Base-by-base conservation (phyloP, 1,140 invertebrate species). In the Zaprionus kolodkinae region DNA sequence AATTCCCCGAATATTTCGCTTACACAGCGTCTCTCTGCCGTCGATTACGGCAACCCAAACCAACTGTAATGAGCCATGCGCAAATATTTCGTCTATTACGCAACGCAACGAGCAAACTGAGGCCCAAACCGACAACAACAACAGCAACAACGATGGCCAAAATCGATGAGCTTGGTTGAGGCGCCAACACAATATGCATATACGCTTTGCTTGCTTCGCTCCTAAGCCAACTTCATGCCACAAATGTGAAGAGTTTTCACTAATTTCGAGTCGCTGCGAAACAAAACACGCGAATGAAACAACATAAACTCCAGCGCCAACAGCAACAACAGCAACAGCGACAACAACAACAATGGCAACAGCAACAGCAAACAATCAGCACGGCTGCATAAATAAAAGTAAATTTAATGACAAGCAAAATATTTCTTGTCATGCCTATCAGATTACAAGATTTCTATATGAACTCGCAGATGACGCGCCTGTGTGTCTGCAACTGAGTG, bases 351-450 rank as follows among this genome's bases (percentile, higher is more conserved):
- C 27, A 50, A 13, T 11, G 27, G n/a, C 12, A 35, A 63, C 25
- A 63, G 15, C 52, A 81, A 50, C 54, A 30, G 63, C 57, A 65
- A 72, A 72, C 83, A 82, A 89, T 88, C 83, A 81, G 80, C 81
- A 76, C 72, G 76, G 85, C 85, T 88, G 85, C 85, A 88, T 88
- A 88, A 88, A 88, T 88, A 88, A 88, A 88, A 88, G 85, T 88
- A 88, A 88, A 88, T 88, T 89, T 89, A 88, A 88, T 88, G 85
- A 88, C 85, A 88, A 88, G 85, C 85, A 88, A 88, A 87, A 89
- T 89, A 89, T 88, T 88, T 88, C 85, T 88, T 88, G 85, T 88
- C 85, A 88, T 88, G 85, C 85, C 85, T 88, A 88, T 88, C 85
- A 88, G 85, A 88, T 88, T 88, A 88, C 85, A 88, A 88, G 85